Conservation (phyloP, 2,797 vertebrate species). For the Cyclopterus lumpus region DNA sequence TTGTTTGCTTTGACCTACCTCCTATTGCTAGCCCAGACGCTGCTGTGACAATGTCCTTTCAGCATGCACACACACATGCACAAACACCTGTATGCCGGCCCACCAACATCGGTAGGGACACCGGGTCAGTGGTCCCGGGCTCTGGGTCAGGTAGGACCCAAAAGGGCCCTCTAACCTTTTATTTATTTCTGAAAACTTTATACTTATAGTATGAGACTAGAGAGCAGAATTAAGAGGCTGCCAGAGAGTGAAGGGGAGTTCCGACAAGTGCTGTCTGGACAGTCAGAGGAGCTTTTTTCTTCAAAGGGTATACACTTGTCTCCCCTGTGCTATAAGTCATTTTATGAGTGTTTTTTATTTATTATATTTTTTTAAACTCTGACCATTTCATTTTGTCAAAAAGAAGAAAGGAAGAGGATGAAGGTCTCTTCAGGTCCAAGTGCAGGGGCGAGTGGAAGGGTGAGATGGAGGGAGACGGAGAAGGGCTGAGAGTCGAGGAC, state of each 20-base stretch:
- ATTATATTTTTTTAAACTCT: conserved; percentile 4
- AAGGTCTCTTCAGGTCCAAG: conserved; percentile 21
- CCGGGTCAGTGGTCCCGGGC: neutral
- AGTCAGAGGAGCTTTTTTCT: conserved; percentile 14
- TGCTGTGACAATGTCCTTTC: conserved; percentile 7
- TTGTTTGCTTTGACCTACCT: conserved; percentile 18
- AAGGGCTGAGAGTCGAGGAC: conserved; percentile 12
- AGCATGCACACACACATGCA: neutral
- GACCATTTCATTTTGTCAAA: conserved; percentile 37
- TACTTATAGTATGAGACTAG: neutral
- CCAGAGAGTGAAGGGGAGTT: conserved; percentile 20
- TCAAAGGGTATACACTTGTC: conserved; percentile 12
- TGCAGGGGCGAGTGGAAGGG: conserved; percentile 11
- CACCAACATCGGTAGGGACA: neutral
- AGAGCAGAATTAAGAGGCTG: conserved; percentile 10
- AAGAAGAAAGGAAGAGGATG: conserved; percentile 20
- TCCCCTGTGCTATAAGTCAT: conserved; percentile 6
- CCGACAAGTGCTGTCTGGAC: conserved; percentile 2
- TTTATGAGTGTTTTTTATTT: neutral
- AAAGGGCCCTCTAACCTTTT: neutral
- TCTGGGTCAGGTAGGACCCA: neutral
- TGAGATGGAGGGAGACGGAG: conserved; percentile 15
- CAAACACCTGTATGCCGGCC: neutral
- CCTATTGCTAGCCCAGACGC: conserved; percentile 11
- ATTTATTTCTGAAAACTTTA: neutral